These are phyloP conservation scores for Euspilapteryx auroguttella DNA, from an alignment of 2,888 invertebrate genomes.

Conservation along the genomic window DNA sequence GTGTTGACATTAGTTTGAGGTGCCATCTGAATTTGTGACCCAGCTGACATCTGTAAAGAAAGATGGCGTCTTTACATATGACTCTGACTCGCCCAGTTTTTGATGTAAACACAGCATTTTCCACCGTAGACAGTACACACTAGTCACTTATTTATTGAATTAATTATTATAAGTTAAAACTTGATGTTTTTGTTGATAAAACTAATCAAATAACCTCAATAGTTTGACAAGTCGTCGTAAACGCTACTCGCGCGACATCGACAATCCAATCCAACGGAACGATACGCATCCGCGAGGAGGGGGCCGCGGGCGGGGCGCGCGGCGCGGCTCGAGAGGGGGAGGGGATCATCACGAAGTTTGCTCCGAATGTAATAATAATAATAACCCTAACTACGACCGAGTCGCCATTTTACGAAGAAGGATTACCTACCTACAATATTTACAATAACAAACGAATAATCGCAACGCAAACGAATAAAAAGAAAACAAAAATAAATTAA, in stretches of 20 bases:
- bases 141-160: no score
- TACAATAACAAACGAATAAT: no score
- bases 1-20: constrained; percentile 89
- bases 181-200: no score
- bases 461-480: no score
- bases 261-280: constrained; percentile 29
- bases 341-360: constrained; percentile 59
- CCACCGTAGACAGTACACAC: no score
- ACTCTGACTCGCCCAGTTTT: constrained; percentile 50
- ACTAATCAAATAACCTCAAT: constrained; percentile 57
- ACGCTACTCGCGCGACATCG: constrained; percentile 41
- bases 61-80: constrained; percentile 62
- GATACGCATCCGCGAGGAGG: constrained; percentile 56
- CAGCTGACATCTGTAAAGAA: constrained; percentile 90
- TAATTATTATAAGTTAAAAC: no score
- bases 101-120: no score
- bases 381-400: constrained; percentile 46
- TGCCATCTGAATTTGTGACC: constrained; percentile 97
- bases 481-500: no score
- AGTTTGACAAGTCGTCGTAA: constrained; percentile 58
- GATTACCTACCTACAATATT: no score
- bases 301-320: constrained; percentile 18
- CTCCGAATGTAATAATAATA: constrained; percentile 44
- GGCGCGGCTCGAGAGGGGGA: constrained; percentile 25
- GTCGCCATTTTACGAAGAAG: constrained; percentile 61